Conservation (phyloP, 2,797 vertebrate species). For the Melanotaenia boesemani region DNA sequence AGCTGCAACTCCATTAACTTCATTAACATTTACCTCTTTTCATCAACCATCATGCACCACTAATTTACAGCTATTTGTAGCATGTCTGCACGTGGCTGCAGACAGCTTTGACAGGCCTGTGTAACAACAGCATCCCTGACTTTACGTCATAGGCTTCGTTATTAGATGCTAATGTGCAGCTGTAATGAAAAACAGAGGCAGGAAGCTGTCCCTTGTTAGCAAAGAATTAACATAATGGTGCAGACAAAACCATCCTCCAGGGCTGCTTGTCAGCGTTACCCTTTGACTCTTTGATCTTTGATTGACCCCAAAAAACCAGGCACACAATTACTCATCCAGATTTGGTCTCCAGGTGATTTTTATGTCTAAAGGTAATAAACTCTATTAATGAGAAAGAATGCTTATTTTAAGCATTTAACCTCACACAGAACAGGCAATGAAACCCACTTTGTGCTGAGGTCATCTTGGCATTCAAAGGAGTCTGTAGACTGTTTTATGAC, state of each 20-base stretch:
- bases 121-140: conserved; percentile 60
- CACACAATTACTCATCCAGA: not conserved
- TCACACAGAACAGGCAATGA: not conserved
- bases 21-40: conserved; percentile 15
- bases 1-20: conserved; percentile 47
- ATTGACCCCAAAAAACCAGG: not conserved
- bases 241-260: conserved; percentile 16
- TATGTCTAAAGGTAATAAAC: not conserved
- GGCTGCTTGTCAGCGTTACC: conserved; percentile 7
- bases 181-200: conserved; percentile 37
- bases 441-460: not conserved
- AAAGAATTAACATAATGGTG: conserved; percentile 1
- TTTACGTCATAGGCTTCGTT: conserved; percentile 47
- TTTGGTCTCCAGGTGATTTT: not conserved
- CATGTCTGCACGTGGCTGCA: conserved; percentile 2
- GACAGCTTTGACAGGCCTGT: conserved; percentile 43
- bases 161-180: conserved; percentile 31
- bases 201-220: not conserved
- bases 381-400: not conserved
- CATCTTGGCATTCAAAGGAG: not conserved
- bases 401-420: not conserved
- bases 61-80: conserved; percentile 54
- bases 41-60: not conserved
- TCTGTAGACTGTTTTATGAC: not conserved
- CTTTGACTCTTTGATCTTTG: conserved; percentile 29